Percentiles rank a stretch among this genome's conserved stretches.
Evolutionary conservation across 2,797 vertebrate species (phyloP).

Genomic region (Gallinago nigripennis): DNA sequence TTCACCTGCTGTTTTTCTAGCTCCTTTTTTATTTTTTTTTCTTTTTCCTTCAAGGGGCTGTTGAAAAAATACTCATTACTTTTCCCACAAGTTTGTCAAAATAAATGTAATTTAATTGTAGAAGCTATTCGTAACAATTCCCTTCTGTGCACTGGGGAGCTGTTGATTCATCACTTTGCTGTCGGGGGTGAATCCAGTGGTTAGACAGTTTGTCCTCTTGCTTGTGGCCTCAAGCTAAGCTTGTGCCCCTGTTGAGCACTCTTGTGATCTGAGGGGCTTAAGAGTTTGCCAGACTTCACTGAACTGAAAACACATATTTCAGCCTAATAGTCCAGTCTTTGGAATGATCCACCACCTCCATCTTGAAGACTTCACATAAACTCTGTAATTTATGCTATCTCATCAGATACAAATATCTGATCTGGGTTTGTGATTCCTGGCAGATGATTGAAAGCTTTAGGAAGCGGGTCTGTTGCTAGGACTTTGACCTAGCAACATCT

Average conservation of each 20-base stretch:
- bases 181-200: background rate
- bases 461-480: background rate
- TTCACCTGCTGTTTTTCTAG: background rate
- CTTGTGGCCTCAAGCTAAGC: background rate
- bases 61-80: background rate
- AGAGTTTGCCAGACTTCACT: background rate
- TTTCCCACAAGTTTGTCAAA: background rate
- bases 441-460: background rate
- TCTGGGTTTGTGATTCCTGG: background rate
- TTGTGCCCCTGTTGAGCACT: background rate
- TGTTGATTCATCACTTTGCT: background rate
- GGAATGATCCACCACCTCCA: background rate
- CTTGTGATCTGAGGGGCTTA: background rate
- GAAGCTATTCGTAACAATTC: background rate
- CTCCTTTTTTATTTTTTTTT: accelerated
- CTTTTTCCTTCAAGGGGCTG: background rate
- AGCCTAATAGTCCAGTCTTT: background rate
- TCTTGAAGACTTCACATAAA: background rate
- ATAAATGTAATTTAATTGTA: background rate
- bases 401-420: background rate
- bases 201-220: background rate
- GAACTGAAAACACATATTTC: background rate
- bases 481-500: background rate
- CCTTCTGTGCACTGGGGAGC: accelerated
- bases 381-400: background rate